phyloP scores from a whole-genome alignment of 64 coral and sea anemone species.

The Hydrozoanthus tunicans region DNA sequence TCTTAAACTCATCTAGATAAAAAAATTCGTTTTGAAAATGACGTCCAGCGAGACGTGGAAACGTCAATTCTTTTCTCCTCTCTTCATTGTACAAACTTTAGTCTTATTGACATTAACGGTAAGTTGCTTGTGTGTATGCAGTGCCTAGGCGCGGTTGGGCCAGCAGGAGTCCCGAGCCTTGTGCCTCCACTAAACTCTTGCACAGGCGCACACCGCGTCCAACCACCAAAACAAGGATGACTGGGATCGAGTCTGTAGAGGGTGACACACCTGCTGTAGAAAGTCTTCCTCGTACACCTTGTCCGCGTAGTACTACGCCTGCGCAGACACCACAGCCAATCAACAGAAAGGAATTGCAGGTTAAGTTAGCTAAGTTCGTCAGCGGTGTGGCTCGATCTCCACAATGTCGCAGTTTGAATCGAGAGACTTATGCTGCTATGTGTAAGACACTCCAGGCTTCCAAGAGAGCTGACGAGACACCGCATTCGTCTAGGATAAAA shows the following conservation, averaged over 20 bases:
- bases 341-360: slow-evolving; percentile 55
- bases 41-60: too few species aligned
- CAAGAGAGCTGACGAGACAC: slow-evolving; percentile 18
- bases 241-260: slow-evolving; percentile 51
- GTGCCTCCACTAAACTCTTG: slow-evolving; percentile 39
- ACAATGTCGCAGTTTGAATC: slow-evolving; percentile 54
- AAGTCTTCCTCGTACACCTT: slow-evolving; percentile 35
- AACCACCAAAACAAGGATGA: background rate
- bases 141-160: slow-evolving; percentile 81
- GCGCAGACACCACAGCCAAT: slow-evolving; percentile 42
- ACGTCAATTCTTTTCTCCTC: too few species aligned
- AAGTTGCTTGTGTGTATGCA: slow-evolving; percentile 39
- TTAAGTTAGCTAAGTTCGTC: slow-evolving; percentile 72
- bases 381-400: slow-evolving; percentile 25
- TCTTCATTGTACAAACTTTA: too few species aligned
- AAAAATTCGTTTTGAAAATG: too few species aligned
- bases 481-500: slow-evolving; percentile 4
- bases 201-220: slow-evolving; percentile 39
- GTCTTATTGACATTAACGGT: too few species aligned
- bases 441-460: slow-evolving; percentile 56
- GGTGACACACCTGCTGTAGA: slow-evolving; percentile 26
- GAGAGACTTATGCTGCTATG: slow-evolving; percentile 80
- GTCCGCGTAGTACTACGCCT: slow-evolving; percentile 40
- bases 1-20: too few species aligned
- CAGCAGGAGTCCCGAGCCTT: slow-evolving; percentile 73